phyloP scores from a whole-genome alignment of 2,888 invertebrate species.

The Pomacea canaliculata region DNA sequence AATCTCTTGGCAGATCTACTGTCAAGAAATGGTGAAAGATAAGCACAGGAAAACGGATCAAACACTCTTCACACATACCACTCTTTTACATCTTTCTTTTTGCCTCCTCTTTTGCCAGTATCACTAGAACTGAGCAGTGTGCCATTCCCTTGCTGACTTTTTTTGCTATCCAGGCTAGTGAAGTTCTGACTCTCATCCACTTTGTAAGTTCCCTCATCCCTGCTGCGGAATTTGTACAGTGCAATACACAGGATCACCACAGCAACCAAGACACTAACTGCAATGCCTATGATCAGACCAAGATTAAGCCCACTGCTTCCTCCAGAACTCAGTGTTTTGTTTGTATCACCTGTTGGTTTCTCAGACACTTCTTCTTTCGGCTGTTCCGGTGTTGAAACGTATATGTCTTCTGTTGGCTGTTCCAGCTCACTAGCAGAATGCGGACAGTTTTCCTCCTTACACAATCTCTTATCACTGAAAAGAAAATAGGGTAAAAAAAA shows the following conservation, averaged over 20 bases:
- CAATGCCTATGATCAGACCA: conserved; percentile 84
- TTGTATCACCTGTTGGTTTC: conserved; percentile 27
- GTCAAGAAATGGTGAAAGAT: conserved; percentile 1
- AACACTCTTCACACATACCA: conserved; percentile 60
- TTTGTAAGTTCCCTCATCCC: conserved; percentile 91
- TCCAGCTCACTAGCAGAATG: conserved; percentile 5
- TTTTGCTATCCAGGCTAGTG: conserved; percentile 60
- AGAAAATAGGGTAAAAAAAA: not conserved
- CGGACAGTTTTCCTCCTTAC: conserved; percentile 8
- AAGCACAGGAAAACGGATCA: not conserved
- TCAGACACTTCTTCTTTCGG: conserved; percentile 6
- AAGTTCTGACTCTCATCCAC: conserved; percentile 87
- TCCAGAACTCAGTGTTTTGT: conserved; percentile 23
- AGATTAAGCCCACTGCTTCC: conserved; percentile 29
- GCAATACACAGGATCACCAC: conserved; percentile 87
- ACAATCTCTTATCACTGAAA: not conserved
- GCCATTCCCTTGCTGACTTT: conserved; percentile 57
- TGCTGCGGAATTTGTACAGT: conserved; percentile 69
- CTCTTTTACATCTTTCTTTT: conserved; percentile 63
- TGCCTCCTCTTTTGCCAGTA: conserved; percentile 52
- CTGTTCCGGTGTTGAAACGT: conserved; percentile 22
- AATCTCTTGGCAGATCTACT: too few species aligned
- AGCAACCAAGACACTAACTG: conserved; percentile 87
- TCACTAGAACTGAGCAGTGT: conserved; percentile 46
- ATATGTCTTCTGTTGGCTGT: conserved; percentile 23